These are phyloP conservation scores for Diadema setosum DNA, from an alignment of 35 echinoderm and acorn worm genomes.

Conservation along the genomic window DNA sequence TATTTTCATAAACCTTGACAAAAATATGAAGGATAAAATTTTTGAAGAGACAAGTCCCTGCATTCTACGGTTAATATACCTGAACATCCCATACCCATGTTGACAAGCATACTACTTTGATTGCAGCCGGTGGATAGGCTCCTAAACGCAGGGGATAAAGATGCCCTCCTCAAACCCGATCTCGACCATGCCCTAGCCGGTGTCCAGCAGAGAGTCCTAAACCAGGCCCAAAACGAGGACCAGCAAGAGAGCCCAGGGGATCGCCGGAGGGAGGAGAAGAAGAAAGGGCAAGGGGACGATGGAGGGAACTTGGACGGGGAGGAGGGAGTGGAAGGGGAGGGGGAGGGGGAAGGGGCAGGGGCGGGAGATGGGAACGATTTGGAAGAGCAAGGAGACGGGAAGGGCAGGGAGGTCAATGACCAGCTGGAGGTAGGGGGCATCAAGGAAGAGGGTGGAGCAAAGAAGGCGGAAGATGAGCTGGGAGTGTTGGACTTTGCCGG, in stretches of 20 bases:
- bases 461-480: not conserved
- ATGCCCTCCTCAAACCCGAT: not conserved
- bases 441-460: not conserved
- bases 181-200: not conserved
- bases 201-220: not conserved
- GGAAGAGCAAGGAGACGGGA: not conserved
- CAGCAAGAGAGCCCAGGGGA: not conserved
- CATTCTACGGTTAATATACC: too few species aligned
- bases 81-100: too few species aligned
- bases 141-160: not conserved
- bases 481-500: not conserved
- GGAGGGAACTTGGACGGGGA: not conserved
- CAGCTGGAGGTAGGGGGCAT: not conserved
- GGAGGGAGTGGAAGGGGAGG: not conserved
- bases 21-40: too few species aligned
- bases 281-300: not conserved
- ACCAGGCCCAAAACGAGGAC: not conserved
- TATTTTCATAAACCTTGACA: too few species aligned
- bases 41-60: too few species aligned
- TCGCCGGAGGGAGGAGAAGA: not conserved
- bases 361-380: not conserved
- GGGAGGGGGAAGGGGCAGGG: not conserved
- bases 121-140: not conserved
- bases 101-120: not conserved
- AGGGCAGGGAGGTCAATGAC: not conserved